Base-by-base conservation (phyloP, 2,113 vertebrate species). In the Phainopepla nitens region DNA sequence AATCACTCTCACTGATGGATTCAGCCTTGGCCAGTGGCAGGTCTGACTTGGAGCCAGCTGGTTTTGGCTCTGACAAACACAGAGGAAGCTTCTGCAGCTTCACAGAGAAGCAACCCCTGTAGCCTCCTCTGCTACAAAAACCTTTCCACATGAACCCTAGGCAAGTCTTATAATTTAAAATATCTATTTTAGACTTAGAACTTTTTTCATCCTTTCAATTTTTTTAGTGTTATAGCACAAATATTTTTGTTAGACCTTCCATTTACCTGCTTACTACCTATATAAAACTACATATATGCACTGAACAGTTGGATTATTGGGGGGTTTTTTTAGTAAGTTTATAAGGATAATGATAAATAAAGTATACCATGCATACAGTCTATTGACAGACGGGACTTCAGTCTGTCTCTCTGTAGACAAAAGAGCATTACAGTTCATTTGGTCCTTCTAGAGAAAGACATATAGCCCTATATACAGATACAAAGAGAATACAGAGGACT, bases 31-130 rank as follows among this genome's bases (percentile, higher is more conserved):
- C 31, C 35, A 49, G 31, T 16, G 47, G 8, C 41, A 35, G 17
- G 7, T 61, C 62, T 61, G 17, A 42, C 22, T 54, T 47, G 54
- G n/a, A 82, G n/a, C 25, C 62, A 47, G 21, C 12, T 77, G 35
- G 7, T 25, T 69, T n/a, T 62, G 41, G 41, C 13, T 41, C 24
- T 54, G 41, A 42, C 0, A 0, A 17, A 62, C 3, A 25, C 5
- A 35, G 35, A 42, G 41, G n/a, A 76, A 61, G 15, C 7, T 70
- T 70, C 73, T 47, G 12, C 41, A 70, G n/a, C n/a, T 61, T 78
- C 39, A 53, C 54, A 78, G 19, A 78, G 28, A 24, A 33, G 73
- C 8, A 22, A 45, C 2, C 14, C 15, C n/a, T 60, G 9, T 45
- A 60, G 33, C 39, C 8, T 82, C 12, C 20, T 3, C 25, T 82